phyloP scores from a whole-genome alignment of 2,797 vertebrate species.

The Pelobates cultripes region DNA sequence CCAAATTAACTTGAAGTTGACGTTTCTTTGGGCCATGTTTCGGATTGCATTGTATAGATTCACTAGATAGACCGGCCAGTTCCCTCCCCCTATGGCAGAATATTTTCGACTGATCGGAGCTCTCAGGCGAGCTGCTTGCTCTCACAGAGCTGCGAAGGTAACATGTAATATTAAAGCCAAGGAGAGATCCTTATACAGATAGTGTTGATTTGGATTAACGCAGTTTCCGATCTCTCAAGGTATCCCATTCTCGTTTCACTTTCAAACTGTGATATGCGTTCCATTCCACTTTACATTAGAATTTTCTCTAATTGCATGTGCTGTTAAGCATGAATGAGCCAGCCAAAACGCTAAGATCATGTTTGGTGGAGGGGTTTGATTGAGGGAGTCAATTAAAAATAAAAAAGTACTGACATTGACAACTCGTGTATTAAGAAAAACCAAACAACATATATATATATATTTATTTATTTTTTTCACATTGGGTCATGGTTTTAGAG shows the following conservation, averaged over 20 bases:
- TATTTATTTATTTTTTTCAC: too few species aligned
- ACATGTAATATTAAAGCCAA: conserved; percentile 4
- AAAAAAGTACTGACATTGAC: not conserved
- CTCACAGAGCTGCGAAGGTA: conserved; percentile 5
- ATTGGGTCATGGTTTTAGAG: too few species aligned
- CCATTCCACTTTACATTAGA: conserved; percentile 10
- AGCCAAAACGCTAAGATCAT: conserved; percentile 32
- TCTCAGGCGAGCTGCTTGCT: conserved; percentile 13
- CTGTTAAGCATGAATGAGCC: conserved; percentile 1
- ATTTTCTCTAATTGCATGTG: not conserved
- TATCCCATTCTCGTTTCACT: not conserved
- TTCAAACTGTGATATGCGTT: conserved; percentile 1
- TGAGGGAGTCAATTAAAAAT: not conserved
- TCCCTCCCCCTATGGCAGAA: not conserved
- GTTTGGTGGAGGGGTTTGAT: not conserved
- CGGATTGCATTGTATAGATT: not conserved
- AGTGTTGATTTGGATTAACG: not conserved
- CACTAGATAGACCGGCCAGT: not conserved
- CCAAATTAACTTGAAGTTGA: conserved; percentile 12
- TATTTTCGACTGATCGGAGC: not conserved
- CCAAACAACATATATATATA: too few species aligned
- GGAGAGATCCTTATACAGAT: conserved; percentile 16
- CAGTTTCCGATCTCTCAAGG: conserved; percentile 9
- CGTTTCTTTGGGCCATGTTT: conserved; percentile 12
- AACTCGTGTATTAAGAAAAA: not conserved